Base-by-base conservation (phyloP, 2,797 vertebrate genomes). In the Enteromius anoplus region DNA sequence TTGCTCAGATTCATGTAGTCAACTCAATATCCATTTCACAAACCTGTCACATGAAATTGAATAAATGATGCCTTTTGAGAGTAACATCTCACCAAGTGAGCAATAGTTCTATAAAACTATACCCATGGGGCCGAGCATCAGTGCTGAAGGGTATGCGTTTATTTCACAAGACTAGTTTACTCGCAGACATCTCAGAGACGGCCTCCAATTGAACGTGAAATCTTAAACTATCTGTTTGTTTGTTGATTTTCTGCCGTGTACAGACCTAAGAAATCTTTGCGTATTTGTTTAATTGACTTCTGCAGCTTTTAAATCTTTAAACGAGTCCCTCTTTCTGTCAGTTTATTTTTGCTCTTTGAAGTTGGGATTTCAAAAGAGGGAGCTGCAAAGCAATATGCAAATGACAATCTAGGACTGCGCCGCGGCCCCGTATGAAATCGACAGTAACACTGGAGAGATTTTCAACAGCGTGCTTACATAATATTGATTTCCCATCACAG, bases 201-300 rank as follows among this genome's bases (percentile, higher is more conserved):
- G 70, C 73, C 83, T 84, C 72, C 72, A 83, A 88, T 83, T 86
- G 69, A 87, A 88, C 26, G 68, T 62, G 66, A 89, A 88, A 85
- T 87, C 83, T 84, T 71, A 84, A 85, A 75, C 84, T 73, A 65
- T 69, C 68, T 49, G 62, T 90, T 89, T 90, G 86, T 88, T 86
- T 88, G 83, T 86, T 88, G 87, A 87, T 89, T 89, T 89, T 88
- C 79, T 85, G 82, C 81, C 34, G 47, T 80, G 77, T 83, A 82
- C 81, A 78, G 88, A 84, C 86, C 77, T 78, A 84, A 87, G 71
- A 87, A 78, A 86, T 87, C 79, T 86, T 85, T 86, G 83, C 81
- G 78, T 88, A 87, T 91, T 90, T 90, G 83, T 82, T 87, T 89
- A 89, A 91, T 88, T 89, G 89, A 91, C 89, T 90, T 89, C 85